Conservation (phyloP, 1,140 invertebrate genomes). For the Pogonomyrmex barbatus region DNA sequence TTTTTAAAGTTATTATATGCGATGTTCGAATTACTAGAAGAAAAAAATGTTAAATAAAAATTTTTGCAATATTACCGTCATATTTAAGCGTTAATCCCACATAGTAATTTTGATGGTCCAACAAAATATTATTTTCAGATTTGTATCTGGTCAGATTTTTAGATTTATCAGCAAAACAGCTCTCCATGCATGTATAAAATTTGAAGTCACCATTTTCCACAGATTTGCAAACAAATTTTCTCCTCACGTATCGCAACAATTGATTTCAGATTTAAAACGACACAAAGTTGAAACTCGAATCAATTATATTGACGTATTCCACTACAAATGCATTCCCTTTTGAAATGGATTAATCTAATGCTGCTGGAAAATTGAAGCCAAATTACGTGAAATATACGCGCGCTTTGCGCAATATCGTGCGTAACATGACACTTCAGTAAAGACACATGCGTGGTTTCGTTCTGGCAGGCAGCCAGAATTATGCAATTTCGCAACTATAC, state of each 20-base stretch:
- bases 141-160: too few relatives aligned
- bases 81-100: too few relatives aligned
- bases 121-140: too few relatives aligned
- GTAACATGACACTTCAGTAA: slow-evolving; percentile 17
- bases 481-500: slow-evolving; percentile 45
- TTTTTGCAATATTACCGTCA: too few relatives aligned
- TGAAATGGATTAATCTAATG: slow-evolving; percentile 7
- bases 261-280: not conserved
- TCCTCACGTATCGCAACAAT: not conserved
- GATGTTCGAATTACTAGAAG: too few relatives aligned
- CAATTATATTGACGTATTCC: slow-evolving; percentile 1
- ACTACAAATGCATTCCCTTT: not conserved
- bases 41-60: too few relatives aligned
- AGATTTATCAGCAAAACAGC: not conserved
- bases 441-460: slow-evolving; percentile 24
- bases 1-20: too few relatives aligned
- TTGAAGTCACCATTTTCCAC: not conserved
- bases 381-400: slow-evolving; percentile 29
- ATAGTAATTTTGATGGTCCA: too few relatives aligned
- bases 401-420: slow-evolving; percentile 16
- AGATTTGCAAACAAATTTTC: not conserved
- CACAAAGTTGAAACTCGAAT: not conserved
- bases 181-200: not conserved
- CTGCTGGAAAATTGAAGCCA: slow-evolving; percentile 19
- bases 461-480: slow-evolving; percentile 52